Percentiles rank a stretch among this genome's conserved stretches.
These are phyloP conservation scores for Aricia artaxerxes DNA, from an alignment of 2,888 invertebrate species.

Conservation along the genomic window DNA sequence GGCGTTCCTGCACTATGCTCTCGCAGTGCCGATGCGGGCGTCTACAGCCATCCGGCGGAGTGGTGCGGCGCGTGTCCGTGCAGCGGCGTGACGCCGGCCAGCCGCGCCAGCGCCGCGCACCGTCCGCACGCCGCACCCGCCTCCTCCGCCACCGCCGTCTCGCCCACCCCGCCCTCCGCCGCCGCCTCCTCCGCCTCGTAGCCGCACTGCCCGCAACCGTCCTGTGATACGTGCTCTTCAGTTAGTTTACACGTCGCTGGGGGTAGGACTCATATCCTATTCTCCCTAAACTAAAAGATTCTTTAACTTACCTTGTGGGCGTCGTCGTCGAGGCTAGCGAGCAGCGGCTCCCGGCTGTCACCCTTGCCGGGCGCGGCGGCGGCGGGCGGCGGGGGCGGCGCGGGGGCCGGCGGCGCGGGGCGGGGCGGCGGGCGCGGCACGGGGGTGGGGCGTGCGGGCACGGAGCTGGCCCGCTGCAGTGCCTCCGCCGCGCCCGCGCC, in stretches of 20 bases:
- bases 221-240: conserved; percentile 33
- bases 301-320: conserved; percentile 61
- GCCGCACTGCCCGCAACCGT: conserved; percentile 44
- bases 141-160: conserved; percentile 38
- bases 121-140: conserved; percentile 66
- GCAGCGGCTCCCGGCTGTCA: conserved; percentile 83
- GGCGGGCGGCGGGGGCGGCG: conserved; percentile 42
- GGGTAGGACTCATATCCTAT: neutral
- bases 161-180: conserved; percentile 33
- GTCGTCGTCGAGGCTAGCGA: conserved; percentile 79
- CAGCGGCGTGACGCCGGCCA: conserved; percentile 87
- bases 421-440: conserved; percentile 53
- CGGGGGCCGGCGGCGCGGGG: conserved; percentile 47
- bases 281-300: too few species aligned
- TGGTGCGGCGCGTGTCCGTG: conserved; percentile 85
- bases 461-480: conserved; percentile 59
- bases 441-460: conserved; percentile 66
- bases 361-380: conserved; percentile 47
- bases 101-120: conserved; percentile 82
- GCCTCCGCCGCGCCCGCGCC: conserved; percentile 49
- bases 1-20: neutral
- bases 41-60: conserved; percentile 85
- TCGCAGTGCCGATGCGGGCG: neutral
- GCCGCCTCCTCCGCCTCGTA: conserved; percentile 40
- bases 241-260: neutral